Conservation (phyloP, 1,140 invertebrate genomes). For the Solenopsis fugax region DNA sequence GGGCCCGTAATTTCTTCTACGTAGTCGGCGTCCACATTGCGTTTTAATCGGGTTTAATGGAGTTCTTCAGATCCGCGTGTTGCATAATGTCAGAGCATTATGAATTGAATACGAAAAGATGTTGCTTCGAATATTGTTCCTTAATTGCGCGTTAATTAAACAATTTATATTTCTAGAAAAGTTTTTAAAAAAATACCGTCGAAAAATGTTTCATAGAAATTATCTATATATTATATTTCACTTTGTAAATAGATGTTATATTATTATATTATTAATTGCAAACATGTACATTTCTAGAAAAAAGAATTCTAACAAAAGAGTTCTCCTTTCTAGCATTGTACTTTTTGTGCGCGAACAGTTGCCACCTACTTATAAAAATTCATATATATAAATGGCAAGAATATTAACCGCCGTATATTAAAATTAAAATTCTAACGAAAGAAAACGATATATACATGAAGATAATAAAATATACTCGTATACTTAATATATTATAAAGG, state of each 20-base stretch:
- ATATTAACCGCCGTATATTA: neutral
- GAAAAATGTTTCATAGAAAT: neutral
- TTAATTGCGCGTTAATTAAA: constrained; percentile 11
- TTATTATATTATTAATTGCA: no score
- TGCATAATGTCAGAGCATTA: constrained; percentile 43
- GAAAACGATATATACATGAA: neutral
- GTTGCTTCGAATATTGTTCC: neutral
- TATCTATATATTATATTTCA: neutral
- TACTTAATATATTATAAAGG: neutral
- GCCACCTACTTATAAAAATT: neutral
- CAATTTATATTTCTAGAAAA: constrained; percentile 5
- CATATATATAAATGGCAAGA: neutral
- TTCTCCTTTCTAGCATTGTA: no score
- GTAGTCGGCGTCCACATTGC: constrained; percentile 42
- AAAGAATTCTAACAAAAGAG: no score
- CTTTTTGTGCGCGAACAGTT: no score
- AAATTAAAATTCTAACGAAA: neutral
- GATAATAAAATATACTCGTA: neutral
- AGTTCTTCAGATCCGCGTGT: constrained; percentile 29
- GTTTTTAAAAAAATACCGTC: neutral
- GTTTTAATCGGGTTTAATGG: constrained; percentile 57
- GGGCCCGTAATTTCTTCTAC: constrained; percentile 39
- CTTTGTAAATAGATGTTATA: no score
- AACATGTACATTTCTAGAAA: no score
- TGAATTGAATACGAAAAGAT: constrained; percentile 35